Evolutionary conservation across 2,797 vertebrate genomes (phyloP).

Genomic region (Coracias cyanogaster): DNA sequence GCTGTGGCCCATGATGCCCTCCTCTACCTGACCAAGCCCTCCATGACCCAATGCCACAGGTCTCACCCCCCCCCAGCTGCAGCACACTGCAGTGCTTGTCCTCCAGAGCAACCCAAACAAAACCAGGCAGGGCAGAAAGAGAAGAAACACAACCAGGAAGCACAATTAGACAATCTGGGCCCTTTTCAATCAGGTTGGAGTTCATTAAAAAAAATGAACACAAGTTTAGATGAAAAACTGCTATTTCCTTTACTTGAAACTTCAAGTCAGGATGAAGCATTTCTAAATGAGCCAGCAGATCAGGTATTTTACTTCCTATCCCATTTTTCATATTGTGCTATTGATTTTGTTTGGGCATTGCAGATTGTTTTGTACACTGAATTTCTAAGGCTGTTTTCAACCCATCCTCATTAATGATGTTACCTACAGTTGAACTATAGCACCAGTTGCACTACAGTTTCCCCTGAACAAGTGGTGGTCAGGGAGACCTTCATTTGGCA

Average conservation of each 20-base stretch:
- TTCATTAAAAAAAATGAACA: background rate
- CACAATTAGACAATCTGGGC: background rate
- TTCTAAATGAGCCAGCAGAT: background rate
- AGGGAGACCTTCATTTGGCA: conserved; percentile 50
- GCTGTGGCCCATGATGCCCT: fast-evolving
- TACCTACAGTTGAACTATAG: background rate
- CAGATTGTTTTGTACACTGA: conserved; percentile 18
- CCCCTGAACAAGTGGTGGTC: background rate
- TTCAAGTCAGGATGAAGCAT: background rate
- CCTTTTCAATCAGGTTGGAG: background rate
- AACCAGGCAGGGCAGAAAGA: background rate
- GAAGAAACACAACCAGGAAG: background rate
- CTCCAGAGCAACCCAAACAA: background rate
- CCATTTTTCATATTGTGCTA: conserved; percentile 16
- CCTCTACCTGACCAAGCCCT: background rate
- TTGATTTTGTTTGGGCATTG: conserved; percentile 31
- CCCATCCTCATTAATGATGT: background rate
- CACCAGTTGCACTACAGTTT: background rate
- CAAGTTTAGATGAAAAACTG: background rate
- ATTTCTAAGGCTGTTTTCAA: background rate
- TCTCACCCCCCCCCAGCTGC: fast-evolving
- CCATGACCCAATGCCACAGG: fast-evolving
- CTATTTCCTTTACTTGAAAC: background rate
- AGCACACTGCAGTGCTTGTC: fast-evolving
- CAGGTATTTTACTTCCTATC: background rate